A percentile compares a stretch with the other conserved stretches of the same genome.
These are phyloP conservation scores for Podarcis cretensis DNA, from an alignment of 2,113 vertebrate species.

Conservation along the genomic window DNA sequence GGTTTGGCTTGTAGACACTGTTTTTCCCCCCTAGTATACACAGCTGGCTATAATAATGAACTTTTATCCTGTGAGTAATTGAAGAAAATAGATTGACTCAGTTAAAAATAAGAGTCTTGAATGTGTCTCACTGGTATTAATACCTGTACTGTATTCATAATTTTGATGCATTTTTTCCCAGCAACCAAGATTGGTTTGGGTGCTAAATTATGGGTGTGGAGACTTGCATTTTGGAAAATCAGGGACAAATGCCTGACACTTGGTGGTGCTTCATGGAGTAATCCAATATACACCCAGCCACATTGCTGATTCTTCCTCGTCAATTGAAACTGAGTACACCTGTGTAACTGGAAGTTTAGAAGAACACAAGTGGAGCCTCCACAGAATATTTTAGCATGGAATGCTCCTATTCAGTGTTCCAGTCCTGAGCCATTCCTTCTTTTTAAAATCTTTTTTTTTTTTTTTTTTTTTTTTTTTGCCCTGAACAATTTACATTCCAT, in stretches of 20 bases:
- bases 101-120: accelerated
- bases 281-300: neutral
- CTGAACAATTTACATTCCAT: neutral
- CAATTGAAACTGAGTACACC: neutral
- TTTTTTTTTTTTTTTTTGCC: neutral
- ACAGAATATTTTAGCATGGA: neutral
- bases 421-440: neutral
- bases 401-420: neutral
- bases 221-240: neutral
- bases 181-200: accelerated
- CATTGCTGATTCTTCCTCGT: neutral
- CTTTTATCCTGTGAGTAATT: neutral
- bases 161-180: accelerated
- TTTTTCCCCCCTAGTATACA: neutral
- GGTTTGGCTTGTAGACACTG: neutral
- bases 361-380: neutral
- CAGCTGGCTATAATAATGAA: accelerated
- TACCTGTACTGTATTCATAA: neutral
- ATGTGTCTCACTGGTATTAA: accelerated
- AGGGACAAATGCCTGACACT: neutral
- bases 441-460: too few relatives aligned
- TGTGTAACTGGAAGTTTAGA: neutral
- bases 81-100: accelerated
- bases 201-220: neutral
- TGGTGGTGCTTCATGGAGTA: neutral